Conservation (phyloP, 2,113 vertebrate genomes). For the Sminthopsis crassicaudata region DNA sequence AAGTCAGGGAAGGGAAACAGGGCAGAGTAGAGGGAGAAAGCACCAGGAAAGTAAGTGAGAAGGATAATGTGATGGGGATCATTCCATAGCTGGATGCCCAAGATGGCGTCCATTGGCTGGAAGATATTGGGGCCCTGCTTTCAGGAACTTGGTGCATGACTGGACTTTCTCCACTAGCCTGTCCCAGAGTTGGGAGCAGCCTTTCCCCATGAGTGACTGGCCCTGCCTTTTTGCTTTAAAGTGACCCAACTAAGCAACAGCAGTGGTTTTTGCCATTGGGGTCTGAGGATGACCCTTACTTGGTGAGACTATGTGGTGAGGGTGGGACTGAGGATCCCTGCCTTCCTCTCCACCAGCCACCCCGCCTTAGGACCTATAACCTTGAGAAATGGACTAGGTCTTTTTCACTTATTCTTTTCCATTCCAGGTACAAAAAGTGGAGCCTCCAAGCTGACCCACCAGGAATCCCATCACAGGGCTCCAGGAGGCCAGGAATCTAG, state of each 20-base stretch:
- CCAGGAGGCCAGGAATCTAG: too few species aligned
- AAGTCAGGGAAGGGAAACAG: background rate
- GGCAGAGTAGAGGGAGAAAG: background rate
- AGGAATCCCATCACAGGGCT: background rate
- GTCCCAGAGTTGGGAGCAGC: background rate
- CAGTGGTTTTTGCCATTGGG: background rate
- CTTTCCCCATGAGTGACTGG: background rate
- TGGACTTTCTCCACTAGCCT: background rate
- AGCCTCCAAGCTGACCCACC: too few species aligned
- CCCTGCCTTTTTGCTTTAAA: background rate
- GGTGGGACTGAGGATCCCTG: background rate
- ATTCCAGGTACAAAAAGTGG: background rate
- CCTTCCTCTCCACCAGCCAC: background rate
- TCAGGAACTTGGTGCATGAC: background rate
- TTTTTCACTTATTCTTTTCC: background rate
- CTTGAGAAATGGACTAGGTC: background rate
- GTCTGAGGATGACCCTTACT: background rate
- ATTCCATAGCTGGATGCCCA: background rate
- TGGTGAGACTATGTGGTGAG: background rate
- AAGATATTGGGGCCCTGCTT: background rate
- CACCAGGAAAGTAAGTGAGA: background rate
- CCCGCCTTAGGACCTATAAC: background rate
- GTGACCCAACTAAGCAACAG: background rate
- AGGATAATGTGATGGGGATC: background rate
- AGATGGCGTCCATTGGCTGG: background rate